Conservation (phyloP, 2,888 invertebrate species). For the Elysia crispata region DNA sequence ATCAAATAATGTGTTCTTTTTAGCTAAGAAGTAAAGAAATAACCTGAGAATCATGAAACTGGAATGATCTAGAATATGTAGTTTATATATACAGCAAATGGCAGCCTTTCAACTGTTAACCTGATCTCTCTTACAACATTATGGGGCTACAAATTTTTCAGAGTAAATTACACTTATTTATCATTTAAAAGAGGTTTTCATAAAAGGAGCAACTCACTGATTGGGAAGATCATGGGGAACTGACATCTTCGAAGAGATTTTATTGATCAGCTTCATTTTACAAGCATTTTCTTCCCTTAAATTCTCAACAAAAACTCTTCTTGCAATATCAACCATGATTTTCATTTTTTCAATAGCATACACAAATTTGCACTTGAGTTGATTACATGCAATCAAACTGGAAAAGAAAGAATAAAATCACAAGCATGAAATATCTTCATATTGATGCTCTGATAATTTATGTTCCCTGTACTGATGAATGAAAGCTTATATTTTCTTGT, state of each 20-base stretch:
- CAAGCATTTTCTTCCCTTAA: background rate
- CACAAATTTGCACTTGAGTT: conserved; percentile 11
- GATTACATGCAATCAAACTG: conserved; percentile 37
- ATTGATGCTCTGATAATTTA: background rate
- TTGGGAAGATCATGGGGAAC: conserved; percentile 80
- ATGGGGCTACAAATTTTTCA: no score
- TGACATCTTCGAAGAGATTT: conserved; percentile 82
- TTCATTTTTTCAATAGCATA: conserved; percentile 42
- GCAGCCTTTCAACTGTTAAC: no score
- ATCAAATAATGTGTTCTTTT: no score
- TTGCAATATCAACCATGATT: conserved; percentile 38
- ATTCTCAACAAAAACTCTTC: conserved; percentile 20
- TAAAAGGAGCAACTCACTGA: conserved; percentile 74
- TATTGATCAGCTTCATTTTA: conserved; percentile 72
- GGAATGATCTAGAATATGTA: no score
- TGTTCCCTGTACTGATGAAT: background rate
- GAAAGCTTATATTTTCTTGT: no score
- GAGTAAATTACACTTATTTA: no score
- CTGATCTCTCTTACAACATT: no score
- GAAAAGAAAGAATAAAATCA: background rate
- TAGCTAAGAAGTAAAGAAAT: no score
- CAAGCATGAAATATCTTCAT: background rate
- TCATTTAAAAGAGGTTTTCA: background rate
- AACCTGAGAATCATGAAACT: no score
- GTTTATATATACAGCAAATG: no score